A percentile compares a stretch with the other conserved stretches of the same genome.
Evolutionary conservation across 2,888 invertebrate genomes (phyloP).

Genomic region (Liopterus haemorrhoidalis): DNA sequence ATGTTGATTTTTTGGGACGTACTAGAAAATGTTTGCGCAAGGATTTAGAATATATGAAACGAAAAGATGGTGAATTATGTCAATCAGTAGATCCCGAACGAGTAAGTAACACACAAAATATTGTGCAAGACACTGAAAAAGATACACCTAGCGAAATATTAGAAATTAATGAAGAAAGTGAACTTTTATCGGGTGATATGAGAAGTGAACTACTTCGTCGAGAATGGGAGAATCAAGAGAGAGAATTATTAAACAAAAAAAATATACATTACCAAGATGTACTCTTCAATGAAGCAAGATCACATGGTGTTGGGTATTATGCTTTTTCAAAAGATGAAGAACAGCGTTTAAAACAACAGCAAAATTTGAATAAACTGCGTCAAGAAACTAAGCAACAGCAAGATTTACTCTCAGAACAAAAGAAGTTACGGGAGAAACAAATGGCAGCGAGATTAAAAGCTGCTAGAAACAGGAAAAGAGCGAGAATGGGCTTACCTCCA

Average conservation of each 20-base stretch:
- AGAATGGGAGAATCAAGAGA: slow-evolving; percentile 85
- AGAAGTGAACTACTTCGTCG: slow-evolving; percentile 65
- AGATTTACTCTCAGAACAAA: slow-evolving; percentile 55
- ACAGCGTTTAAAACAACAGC: slow-evolving; percentile 73
- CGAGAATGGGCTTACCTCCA: slow-evolving; percentile 66
- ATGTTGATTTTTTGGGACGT: slow-evolving; percentile 80
- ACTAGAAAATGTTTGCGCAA: slow-evolving; percentile 75
- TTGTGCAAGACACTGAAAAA: slow-evolving; percentile 18
- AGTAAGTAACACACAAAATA: slow-evolving; percentile 16
- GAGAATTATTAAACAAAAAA: slow-evolving; percentile 62
- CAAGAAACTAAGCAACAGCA: slow-evolving; percentile 66
- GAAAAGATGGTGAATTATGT: slow-evolving; percentile 53
- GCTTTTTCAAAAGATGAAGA: slow-evolving; percentile 82
- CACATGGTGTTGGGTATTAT: slow-evolving; percentile 89
- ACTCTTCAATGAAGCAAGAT: slow-evolving; percentile 83
- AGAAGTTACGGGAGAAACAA: slow-evolving; percentile 58
- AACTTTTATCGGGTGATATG: slow-evolving; percentile 50
- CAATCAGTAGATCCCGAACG: slow-evolving; percentile 39
- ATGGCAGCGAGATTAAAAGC: slow-evolving; percentile 65
- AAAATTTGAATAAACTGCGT: slow-evolving; percentile 64
- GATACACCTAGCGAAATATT: slow-evolving; percentile 18
- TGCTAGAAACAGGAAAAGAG: slow-evolving; percentile 66
- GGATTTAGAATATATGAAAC: slow-evolving; percentile 63
- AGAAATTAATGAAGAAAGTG: slow-evolving; percentile 41
- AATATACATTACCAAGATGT: slow-evolving; percentile 90